phyloP scores from a whole-genome alignment of 2,113 vertebrate genomes.

The Plotosus lineatus region DNA sequence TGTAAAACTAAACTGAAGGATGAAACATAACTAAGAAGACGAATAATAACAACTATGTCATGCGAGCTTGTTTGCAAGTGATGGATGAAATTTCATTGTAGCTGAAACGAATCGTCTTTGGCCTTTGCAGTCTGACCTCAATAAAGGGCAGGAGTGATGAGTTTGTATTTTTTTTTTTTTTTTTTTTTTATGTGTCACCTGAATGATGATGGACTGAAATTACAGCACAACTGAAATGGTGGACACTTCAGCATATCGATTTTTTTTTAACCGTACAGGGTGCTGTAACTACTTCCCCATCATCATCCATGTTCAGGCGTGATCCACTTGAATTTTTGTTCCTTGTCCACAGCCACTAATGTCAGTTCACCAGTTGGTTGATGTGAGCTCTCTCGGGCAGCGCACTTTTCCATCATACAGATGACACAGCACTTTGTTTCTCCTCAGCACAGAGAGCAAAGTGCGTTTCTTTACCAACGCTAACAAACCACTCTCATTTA shows the following conservation, averaged over 20 bases:
- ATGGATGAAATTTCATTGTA: background rate
- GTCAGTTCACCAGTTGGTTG: background rate
- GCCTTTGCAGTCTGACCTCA: background rate
- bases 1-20: too few relatives aligned
- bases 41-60: too few relatives aligned
- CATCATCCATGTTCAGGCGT: background rate
- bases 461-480: background rate
- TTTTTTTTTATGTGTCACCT: background rate
- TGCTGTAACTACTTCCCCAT: too few relatives aligned
- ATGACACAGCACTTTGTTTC: conserved; percentile 2
- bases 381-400: background rate
- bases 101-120: background rate
- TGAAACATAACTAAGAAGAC: too few relatives aligned
- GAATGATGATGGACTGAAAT: background rate
- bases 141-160: background rate
- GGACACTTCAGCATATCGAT: too few relatives aligned
- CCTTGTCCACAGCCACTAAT: background rate
- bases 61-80: background rate
- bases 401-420: background rate
- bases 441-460: background rate
- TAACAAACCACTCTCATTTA: background rate
- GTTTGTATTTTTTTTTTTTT: too few relatives aligned
- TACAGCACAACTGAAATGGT: background rate
- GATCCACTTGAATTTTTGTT: too few relatives aligned
- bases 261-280: too few relatives aligned